phyloP scores from a whole-genome alignment of 2,888 invertebrate species.

The Steinernema carpocapsae region DNA sequence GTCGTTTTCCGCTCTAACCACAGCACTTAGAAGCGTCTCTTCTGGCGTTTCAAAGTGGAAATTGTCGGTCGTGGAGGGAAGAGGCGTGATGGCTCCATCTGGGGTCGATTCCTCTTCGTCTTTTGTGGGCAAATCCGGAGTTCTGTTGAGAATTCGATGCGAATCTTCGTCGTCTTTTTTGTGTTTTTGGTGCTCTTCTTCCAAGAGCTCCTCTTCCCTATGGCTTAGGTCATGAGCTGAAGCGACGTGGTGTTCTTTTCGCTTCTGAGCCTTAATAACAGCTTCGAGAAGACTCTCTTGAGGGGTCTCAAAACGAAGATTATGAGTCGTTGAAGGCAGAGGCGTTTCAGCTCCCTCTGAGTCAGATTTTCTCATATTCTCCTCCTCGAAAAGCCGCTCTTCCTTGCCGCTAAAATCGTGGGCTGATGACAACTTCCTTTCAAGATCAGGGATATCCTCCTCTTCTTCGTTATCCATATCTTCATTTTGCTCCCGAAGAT shows the following conservation, averaged over 20 bases:
- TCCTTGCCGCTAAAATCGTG: conserved; percentile 14
- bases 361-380: neutral
- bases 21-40: neutral
- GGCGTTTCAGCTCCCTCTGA: neutral
- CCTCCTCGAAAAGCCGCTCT: neutral
- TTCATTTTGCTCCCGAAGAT: neutral
- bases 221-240: neutral
- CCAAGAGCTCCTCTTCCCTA: neutral
- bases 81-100: neutral
- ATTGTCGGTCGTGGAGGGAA: neutral
- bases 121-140: no score
- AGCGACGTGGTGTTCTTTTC: no score
- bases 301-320: neutral
- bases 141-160: no score
- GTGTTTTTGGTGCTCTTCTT: no score
- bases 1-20: neutral
- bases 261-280: neutral
- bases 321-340: neutral
- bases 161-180: no score
- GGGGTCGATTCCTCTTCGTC: neutral
- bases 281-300: neutral
- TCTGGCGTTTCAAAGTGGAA: neutral
- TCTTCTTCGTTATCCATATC: conserved; percentile 19
- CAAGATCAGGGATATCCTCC: neutral
- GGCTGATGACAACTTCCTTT: no score